Percentiles rank a stretch among this genome's conserved stretches.
These are phyloP conservation scores for Pachyramphus minor DNA, from an alignment of 2,113 vertebrate genomes.

Conservation along the genomic window DNA sequence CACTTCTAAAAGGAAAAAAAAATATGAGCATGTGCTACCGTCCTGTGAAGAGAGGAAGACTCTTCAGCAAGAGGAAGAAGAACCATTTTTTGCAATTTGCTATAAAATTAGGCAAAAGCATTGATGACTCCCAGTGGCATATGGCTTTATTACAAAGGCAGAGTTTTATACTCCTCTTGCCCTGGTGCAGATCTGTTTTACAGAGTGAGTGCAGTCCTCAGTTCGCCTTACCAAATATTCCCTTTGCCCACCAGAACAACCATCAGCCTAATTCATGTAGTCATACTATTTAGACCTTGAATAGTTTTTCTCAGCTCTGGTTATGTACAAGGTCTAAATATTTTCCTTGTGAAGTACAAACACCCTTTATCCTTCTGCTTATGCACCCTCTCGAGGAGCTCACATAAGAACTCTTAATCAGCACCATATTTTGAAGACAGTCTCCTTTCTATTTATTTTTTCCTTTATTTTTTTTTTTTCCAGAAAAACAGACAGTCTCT, in stretches of 20 bases:
- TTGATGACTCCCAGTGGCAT: background rate
- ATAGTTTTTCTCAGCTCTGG: slow-evolving; percentile 30
- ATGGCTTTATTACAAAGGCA: background rate
- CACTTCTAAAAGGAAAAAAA: background rate
- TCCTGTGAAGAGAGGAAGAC: background rate
- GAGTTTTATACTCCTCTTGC: background rate
- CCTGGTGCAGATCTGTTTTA: background rate
- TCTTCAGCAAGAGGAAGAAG: background rate
- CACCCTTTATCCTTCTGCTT: background rate
- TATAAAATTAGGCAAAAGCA: background rate
- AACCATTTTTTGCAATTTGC: background rate
- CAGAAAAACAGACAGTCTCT: background rate
- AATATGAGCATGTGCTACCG: accelerated
- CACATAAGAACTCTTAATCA: background rate
- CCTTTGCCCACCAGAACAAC: background rate
- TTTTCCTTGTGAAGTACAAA: slow-evolving; percentile 35
- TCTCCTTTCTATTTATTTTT: background rate
- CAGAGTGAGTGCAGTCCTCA: background rate
- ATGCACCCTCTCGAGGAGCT: background rate
- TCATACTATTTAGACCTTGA: background rate
- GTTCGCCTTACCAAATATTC: background rate
- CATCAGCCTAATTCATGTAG: background rate
- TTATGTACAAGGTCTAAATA: slow-evolving; percentile 24
- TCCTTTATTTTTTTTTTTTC: background rate
- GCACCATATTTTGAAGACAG: slow-evolving; percentile 5